Evolutionary conservation across 2,888 invertebrate species (phyloP), one percentile per base, ranked within the genome.

Genomic region (Conchocele bisecta): DNA sequence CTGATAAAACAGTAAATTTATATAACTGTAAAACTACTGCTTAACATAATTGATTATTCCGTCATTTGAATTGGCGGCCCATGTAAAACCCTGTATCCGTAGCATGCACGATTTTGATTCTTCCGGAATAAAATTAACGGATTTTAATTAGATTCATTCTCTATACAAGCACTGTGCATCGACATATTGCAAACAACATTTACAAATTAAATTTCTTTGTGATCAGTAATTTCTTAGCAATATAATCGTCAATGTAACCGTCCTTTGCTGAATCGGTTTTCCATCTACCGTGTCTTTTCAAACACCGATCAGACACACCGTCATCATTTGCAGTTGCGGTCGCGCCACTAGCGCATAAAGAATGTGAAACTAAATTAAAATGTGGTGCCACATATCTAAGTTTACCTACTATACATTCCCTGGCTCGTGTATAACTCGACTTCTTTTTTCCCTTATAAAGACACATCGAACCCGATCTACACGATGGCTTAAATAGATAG

Each of bases 401-500:
- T 31, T 59, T 66, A 2, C 44, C 29, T 24, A 66, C 51, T 44
- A 59, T 50, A 41, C 58, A 59, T 53, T 59, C 24, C 37, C 42
- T 66, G 17, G 48, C 50, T 22, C 57, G 22, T 2, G 60, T 60
- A 24, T 50, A 60, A 60, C 50, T 60, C n/a, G 37, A 39, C 22
- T 53, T 41, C 17, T 61, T 53, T 31, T 41, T 41, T 22, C 46
- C 56, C 1, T 54, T 13, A 20, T 41, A 57, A 17, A 57, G 46
- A 6, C 20, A 26, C 7, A 29, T 28, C 9, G 15, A 39, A 17
- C 35, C 44, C 13, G 33, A 69, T 17, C 42, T 22, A 41, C 13
- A 63, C 13, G 41, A 35, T 39, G 67, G 72, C 56, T 41, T 63
- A 24, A 66, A 66, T 28, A 44, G 54, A 50, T 44, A 72, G 4